A percentile compares a stretch with the other conserved stretches of the same genome.
Conservation (phyloP, 2,888 invertebrate genomes). For the Athalia cordata region DNA sequence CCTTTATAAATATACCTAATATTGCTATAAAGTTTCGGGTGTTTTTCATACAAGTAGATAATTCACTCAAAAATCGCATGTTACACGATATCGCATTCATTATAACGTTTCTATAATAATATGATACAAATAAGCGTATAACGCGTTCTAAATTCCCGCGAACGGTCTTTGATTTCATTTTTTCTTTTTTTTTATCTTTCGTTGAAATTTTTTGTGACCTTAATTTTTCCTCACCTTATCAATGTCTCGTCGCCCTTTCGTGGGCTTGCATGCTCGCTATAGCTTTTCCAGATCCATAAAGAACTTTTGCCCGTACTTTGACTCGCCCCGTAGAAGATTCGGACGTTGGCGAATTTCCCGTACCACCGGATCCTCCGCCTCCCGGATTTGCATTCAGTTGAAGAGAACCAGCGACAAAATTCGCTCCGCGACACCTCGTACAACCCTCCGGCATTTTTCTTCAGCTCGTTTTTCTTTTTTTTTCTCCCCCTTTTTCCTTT, state of each 20-base stretch:
- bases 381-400: constrained; percentile 61
- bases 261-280: constrained; percentile 68
- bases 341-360: constrained; percentile 51
- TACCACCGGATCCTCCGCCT: constrained; percentile 58
- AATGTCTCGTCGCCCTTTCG: constrained; percentile 66
- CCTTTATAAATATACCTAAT: no score
- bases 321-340: constrained; percentile 59
- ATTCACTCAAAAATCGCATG: no score
- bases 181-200: neutral
- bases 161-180: neutral
- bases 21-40: no score
- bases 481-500: neutral
- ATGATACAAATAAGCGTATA: no score
- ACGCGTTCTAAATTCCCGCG: no score
- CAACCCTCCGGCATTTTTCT: constrained; percentile 67
- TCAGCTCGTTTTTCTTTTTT: neutral
- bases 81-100: no score
- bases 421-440: constrained; percentile 66
- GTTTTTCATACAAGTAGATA: no score
- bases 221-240: constrained; percentile 49
- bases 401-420: constrained; percentile 61
- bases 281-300: constrained; percentile 68
- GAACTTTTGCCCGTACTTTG: constrained; percentile 68
- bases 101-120: no score
- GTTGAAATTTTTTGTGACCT: neutral